These are phyloP conservation scores for Craniophora ligustri DNA, from an alignment of 2,888 invertebrate species.

Conservation along the genomic window DNA sequence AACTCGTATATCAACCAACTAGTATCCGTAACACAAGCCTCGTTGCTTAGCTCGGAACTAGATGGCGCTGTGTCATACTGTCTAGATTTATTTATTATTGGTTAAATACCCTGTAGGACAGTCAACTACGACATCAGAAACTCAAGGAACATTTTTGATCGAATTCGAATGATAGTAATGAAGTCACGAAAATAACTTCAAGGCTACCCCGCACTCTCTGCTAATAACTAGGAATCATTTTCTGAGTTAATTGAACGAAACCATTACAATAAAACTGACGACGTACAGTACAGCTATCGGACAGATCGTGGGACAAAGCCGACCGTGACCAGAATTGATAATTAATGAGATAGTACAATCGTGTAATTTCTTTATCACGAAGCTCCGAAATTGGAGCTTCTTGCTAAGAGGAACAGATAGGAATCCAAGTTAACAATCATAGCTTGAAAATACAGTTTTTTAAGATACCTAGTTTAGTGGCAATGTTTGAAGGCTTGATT, in stretches of 20 bases:
- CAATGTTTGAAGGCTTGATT: too few species aligned
- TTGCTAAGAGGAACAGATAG: not conserved
- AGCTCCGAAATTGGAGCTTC: not conserved
- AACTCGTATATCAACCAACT: too few species aligned
- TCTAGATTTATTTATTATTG: too few species aligned
- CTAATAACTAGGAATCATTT: constrained; percentile 4
- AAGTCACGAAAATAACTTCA: not conserved
- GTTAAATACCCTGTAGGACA: too few species aligned
- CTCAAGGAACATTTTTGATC: not conserved
- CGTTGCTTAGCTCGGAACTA: too few species aligned
- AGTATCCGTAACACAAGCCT: too few species aligned
- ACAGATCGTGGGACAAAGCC: constrained; percentile 24
- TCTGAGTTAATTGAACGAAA: constrained; percentile 20
- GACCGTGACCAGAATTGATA: constrained; percentile 14
- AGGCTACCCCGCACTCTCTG: not conserved
- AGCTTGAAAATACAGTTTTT: not conserved
- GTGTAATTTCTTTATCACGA: not conserved
- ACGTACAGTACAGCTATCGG: constrained; percentile 3
- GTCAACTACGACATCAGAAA: too few species aligned
- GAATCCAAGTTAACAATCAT: not conserved
- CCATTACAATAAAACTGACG: constrained; percentile 24
- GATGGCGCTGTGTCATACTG: too few species aligned
- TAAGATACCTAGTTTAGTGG: too few species aligned
- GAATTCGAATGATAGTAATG: not conserved
- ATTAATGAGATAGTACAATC: constrained; percentile 9